phyloP scores from a whole-genome alignment of 92 coral and sea anemone genomes.

The Epizoanthus stellaris region DNA sequence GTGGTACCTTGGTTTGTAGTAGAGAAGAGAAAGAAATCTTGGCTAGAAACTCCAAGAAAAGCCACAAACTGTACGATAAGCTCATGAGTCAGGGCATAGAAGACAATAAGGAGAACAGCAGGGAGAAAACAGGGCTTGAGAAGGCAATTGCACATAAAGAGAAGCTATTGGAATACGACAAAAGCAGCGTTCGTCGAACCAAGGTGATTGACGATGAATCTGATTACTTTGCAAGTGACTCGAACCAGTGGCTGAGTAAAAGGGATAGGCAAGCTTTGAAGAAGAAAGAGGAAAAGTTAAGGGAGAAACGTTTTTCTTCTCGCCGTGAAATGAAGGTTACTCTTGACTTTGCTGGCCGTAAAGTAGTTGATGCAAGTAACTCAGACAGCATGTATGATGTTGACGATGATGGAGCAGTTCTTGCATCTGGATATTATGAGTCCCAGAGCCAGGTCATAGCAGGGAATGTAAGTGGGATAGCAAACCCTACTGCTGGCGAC shows the following conservation, averaged over 20 bases:
- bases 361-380: conserved; percentile 73
- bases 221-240: conserved; percentile 94
- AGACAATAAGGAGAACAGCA: conserved; percentile 13
- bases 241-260: conserved; percentile 81
- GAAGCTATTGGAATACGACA: conserved; percentile 87
- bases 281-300: conserved; percentile 80
- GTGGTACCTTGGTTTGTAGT: conserved; percentile 93
- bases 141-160: conserved; percentile 93
- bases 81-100: conserved; percentile 70
- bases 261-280: conserved; percentile 76
- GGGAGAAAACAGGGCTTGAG: conserved; percentile 66
- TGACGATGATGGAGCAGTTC: conserved; percentile 47
- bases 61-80: conserved; percentile 84
- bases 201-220: conserved; percentile 97
- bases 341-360: conserved; percentile 96
- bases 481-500: conserved; percentile 55
- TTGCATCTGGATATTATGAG: conserved; percentile 44
- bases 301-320: conserved; percentile 82
- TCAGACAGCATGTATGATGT: conserved; percentile 57
- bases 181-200: conserved; percentile 93
- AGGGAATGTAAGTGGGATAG: conserved; percentile 24
- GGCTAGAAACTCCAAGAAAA: conserved; percentile 89
- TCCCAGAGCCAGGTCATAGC: conserved; percentile 19
- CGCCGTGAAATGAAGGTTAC: conserved; percentile 87
- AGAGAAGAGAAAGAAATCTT: conserved; percentile 84